phyloP scores from a whole-genome alignment of 2,113 vertebrate species.

The Pteropus alecto region DNA sequence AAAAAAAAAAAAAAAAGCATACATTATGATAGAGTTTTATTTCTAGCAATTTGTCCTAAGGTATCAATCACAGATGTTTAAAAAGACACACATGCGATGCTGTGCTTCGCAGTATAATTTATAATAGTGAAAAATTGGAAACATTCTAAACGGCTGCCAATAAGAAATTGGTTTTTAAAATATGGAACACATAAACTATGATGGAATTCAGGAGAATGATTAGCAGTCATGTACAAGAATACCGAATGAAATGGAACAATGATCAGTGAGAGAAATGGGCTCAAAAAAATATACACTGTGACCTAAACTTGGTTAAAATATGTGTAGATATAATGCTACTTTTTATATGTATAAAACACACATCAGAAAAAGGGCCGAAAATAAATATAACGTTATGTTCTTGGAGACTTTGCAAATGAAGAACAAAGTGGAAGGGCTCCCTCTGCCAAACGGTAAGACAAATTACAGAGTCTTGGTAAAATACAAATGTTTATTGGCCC shows the following conservation, averaged over 20 bases:
- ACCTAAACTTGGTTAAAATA: slow-evolving; percentile 1
- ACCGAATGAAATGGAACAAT: slow-evolving; percentile 4
- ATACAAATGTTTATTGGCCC: not conserved
- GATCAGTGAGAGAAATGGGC: not conserved
- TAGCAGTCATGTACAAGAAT: slow-evolving; percentile 33
- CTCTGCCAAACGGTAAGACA: not conserved
- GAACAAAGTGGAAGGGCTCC: not conserved
- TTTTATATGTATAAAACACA: not conserved
- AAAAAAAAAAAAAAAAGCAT: not conserved
- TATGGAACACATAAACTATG: slow-evolving; percentile 60
- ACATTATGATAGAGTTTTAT: slow-evolving; percentile 30
- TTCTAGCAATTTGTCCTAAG: slow-evolving; percentile 54
- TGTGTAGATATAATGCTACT: not conserved
- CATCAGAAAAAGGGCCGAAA: not conserved
- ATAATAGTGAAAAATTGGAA: slow-evolving; percentile 66
- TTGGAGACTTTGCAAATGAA: not conserved
- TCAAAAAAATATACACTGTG: not conserved
- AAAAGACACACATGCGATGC: slow-evolving; percentile 60
- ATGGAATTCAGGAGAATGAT: slow-evolving; percentile 57
- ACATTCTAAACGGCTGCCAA: slow-evolving; percentile 65
- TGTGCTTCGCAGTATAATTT: slow-evolving; percentile 51
- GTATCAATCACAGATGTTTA: slow-evolving; percentile 70
- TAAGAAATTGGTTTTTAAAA: slow-evolving; percentile 76
- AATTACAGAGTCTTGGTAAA: not conserved
- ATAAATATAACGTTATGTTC: not conserved